These are phyloP conservation scores for Danio choprae DNA, from an alignment of 2,797 vertebrate genomes.

Conservation along the genomic window DNA sequence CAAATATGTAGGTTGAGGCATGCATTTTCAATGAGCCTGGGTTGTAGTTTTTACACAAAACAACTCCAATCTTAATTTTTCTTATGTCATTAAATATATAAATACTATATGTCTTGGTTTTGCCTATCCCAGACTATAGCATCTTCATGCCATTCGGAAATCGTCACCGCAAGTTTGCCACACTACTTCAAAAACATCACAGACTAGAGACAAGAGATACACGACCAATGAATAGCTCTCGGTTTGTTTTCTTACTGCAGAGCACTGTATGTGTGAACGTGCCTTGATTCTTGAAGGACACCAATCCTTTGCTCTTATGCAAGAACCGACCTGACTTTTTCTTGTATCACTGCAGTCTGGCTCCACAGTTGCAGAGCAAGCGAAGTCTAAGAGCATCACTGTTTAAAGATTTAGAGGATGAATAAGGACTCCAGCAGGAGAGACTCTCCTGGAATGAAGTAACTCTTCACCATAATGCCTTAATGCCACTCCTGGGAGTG, in stretches of 20 bases:
- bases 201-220: too few species aligned
- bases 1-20: too few species aligned
- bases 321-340: constrained; percentile 12
- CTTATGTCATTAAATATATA: neutral
- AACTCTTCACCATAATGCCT: constrained; percentile 32
- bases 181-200: too few species aligned
- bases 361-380: neutral
- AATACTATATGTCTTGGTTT: neutral
- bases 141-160: neutral
- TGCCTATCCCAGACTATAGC: neutral
- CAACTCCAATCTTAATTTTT: too few species aligned
- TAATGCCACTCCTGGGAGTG: constrained; percentile 43
- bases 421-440: constrained; percentile 36
- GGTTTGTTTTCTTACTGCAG: neutral
- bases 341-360: neutral
- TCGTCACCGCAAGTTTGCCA: neutral
- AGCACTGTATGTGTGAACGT: neutral
- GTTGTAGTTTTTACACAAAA: too few species aligned
- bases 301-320: neutral
- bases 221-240: neutral
- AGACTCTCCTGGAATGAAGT: constrained; percentile 44
- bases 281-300: neutral
- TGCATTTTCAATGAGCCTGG: too few species aligned
- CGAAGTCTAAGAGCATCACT: constrained; percentile 39
- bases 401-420: constrained; percentile 57